A percentile compares a stretch with the other conserved stretches of the same genome.
These are phyloP conservation scores for Kryphioiulus occultus DNA, from an alignment of 2,888 invertebrate species.

Conservation along the genomic window DNA sequence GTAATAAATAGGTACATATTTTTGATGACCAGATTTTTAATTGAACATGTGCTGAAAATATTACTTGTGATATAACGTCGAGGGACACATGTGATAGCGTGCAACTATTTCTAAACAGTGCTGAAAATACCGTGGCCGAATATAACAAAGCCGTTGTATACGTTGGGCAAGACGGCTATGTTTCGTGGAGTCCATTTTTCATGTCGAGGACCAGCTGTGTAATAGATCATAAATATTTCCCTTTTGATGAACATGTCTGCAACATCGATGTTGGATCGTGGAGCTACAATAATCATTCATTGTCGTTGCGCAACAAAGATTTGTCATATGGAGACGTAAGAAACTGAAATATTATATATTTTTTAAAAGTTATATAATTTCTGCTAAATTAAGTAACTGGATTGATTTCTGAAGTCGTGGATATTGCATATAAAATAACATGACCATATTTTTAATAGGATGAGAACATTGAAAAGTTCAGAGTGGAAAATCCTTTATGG, in stretches of 20 bases:
- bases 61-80: not conserved
- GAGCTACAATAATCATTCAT: not conserved
- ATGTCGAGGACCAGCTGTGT: not conserved
- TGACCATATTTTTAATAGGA: conserved; percentile 12
- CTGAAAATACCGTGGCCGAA: not conserved
- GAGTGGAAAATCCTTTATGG: conserved; percentile 37
- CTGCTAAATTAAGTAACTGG: not conserved
- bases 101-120: not conserved
- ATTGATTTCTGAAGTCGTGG: not conserved
- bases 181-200: conserved; percentile 24
- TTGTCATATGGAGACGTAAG: not conserved
- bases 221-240: conserved; percentile 49
- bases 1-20: conserved; percentile 24
- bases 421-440: no score
- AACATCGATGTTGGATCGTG: conserved; percentile 44
- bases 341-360: not conserved
- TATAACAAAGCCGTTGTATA: not conserved
- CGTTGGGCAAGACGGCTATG: not conserved
- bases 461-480: not conserved
- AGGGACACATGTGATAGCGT: not conserved
- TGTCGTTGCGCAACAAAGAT: not conserved
- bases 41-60: not conserved
- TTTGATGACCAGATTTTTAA: not conserved
- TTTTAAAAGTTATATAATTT: no score
- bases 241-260: conserved; percentile 49